Evolutionary conservation across 2,797 vertebrate species (phyloP), one percentile per base, ranked within the genome.

Genomic region (Brachyrhaphis roseni): DNA sequence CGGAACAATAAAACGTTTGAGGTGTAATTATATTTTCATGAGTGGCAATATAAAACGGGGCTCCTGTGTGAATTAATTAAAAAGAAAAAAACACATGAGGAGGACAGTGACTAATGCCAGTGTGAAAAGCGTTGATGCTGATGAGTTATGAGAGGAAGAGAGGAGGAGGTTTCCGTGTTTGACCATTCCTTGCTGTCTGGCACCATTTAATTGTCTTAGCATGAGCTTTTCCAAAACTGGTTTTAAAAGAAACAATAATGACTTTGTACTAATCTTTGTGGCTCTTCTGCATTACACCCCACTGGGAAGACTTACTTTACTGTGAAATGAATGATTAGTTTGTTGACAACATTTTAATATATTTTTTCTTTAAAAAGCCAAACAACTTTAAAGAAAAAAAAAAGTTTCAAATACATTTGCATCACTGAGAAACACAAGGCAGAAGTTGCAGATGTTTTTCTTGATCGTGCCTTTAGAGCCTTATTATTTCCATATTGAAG

Each of bases 201-300:
- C 88, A 93, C 86, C 80, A 81, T 87, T 90, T 92, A 90, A 93
- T 90, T 92, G 90, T 94, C 89, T 93, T 92, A 82, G 88, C 85
- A 84, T 80, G 86, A 90, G 83, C 88, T 89, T 94, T 95, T 95
- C 92, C 93, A 89, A 53, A 64, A 75, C 89, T 84, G 86, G 84
- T 86, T 91, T 71, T 90, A 70, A 91, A 87, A 89, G 82, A 79
- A 93, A 89, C 93, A 92, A 91, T 91, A 85, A 88, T 91, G 86
- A 93, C 88, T 87, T 72, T 87, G 86, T 79, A 83, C 89, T 90
- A 55, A 72, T 83, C 88, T 83, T 87, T 28, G 70, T 84, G 87
- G 82, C 82, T 85, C 39, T 51, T 87, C 85, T 88, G 78, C 86
- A 82, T 88, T 85, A 59, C 81, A 26, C 76, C 72, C 75, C 78